Conservation (phyloP, 2,797 vertebrate genomes). For the Chelonia mydas region DNA sequence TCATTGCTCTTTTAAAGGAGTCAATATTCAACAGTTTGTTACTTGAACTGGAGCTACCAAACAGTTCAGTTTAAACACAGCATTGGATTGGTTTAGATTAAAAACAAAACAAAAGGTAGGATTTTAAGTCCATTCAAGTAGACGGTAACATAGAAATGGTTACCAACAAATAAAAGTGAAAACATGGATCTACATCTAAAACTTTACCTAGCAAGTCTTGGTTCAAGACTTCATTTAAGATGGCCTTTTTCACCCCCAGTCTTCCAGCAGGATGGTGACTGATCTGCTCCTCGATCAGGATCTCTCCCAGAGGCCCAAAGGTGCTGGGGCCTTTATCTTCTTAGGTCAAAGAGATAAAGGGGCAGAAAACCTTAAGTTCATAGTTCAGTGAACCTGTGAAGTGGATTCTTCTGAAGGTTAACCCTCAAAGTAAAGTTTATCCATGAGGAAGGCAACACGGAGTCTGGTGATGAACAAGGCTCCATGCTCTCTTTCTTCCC, state of each 20-base stretch:
- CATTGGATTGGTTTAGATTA: neutral
- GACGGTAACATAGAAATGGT: neutral
- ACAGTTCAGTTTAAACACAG: neutral
- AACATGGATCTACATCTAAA: neutral
- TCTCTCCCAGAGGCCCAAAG: neutral
- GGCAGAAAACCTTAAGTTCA: neutral
- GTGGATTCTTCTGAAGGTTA: neutral
- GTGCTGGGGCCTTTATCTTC: neutral
- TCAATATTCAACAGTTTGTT: neutral
- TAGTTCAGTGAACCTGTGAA: neutral
- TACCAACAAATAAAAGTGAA: neutral
- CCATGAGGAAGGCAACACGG: neutral
- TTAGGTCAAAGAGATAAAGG: neutral
- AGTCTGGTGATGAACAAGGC: neutral
- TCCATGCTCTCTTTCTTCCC: neutral
- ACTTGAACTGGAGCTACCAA: neutral
- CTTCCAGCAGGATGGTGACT: neutral
- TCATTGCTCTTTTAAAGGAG: neutral
- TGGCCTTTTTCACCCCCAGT: neutral
- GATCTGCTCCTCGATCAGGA: neutral
- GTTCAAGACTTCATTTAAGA: neutral
- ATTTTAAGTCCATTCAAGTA: neutral
- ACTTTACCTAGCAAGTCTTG: neutral
- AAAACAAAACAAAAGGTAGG: neutral
- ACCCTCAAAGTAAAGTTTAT: neutral